phyloP scores from a whole-genome alignment of 2,797 vertebrate species.

The Loris lydekkerianus region DNA sequence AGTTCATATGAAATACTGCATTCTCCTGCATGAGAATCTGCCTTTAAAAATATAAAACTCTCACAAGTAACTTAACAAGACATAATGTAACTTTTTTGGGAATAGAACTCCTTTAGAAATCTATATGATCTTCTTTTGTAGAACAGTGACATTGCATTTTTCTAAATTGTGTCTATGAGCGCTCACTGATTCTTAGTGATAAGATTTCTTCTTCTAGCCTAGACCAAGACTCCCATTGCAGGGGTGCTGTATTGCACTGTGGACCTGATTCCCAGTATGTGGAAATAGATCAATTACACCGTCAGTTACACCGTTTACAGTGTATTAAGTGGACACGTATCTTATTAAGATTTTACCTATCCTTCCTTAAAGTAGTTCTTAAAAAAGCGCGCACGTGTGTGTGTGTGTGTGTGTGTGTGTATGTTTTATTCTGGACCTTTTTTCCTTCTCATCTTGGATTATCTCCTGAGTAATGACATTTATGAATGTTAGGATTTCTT shows the following conservation, averaged over 20 bases:
- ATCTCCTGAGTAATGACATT: slow-evolving; percentile 55
- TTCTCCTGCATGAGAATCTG: background rate
- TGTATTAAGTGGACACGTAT: background rate
- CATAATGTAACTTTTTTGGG: background rate
- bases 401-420: no score
- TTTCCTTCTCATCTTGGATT: slow-evolving; percentile 26
- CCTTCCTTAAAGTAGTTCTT: slow-evolving; percentile 8
- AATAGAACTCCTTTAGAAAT: background rate
- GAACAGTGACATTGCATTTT: background rate
- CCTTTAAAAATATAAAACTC: background rate
- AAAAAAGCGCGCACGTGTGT: background rate
- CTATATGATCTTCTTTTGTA: slow-evolving; percentile 38
- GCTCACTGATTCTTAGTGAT: background rate
- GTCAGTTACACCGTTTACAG: background rate
- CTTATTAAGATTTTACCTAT: slow-evolving; percentile 38
- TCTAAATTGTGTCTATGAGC: background rate
- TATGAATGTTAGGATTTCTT: slow-evolving; percentile 57
- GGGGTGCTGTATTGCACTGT: background rate
- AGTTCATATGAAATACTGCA: background rate
- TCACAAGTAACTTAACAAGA: background rate
- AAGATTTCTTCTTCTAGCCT: background rate
- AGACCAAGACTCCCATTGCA: background rate
- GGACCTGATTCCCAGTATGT: background rate
- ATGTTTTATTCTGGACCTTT: background rate
- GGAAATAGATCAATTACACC: background rate